Conservation (phyloP, 2,113 vertebrate species). For the Petromus typicus region DNA sequence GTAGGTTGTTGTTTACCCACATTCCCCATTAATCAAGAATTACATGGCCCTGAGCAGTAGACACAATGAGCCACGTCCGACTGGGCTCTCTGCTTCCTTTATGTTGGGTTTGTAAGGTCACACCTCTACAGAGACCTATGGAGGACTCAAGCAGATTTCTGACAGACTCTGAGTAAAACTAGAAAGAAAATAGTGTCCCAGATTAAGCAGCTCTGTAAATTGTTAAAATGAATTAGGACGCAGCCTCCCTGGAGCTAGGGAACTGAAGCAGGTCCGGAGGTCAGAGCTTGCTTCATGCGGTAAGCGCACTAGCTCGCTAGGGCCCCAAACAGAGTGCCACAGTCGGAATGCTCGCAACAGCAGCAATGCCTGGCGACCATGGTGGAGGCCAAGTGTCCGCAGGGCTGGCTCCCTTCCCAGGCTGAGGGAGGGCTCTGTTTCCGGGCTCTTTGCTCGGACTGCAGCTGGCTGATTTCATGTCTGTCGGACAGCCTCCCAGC, state of each 20-base stretch:
- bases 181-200: background rate
- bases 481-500: background rate
- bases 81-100: background rate
- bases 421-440: background rate
- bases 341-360: background rate
- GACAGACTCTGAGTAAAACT: slow-evolving; percentile 9
- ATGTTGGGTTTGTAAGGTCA: background rate
- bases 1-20: background rate
- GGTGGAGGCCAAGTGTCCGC: background rate
- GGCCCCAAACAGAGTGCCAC: background rate
- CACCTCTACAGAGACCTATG: background rate
- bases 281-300: background rate
- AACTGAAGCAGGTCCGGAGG: background rate
- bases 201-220: background rate
- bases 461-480: background rate
- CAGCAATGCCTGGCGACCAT: background rate
- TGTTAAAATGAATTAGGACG: background rate
- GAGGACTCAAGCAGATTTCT: slow-evolving; percentile 6
- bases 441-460: background rate
- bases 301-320: background rate
- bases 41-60: background rate
- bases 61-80: background rate
- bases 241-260: background rate
- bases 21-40: background rate
- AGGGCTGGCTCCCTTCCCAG: background rate